A percentile compares a stretch with the other conserved stretches of the same genome.
Evolutionary conservation across 1,140 invertebrate species (phyloP).

Genomic region (Hirudo medicinalis): DNA sequence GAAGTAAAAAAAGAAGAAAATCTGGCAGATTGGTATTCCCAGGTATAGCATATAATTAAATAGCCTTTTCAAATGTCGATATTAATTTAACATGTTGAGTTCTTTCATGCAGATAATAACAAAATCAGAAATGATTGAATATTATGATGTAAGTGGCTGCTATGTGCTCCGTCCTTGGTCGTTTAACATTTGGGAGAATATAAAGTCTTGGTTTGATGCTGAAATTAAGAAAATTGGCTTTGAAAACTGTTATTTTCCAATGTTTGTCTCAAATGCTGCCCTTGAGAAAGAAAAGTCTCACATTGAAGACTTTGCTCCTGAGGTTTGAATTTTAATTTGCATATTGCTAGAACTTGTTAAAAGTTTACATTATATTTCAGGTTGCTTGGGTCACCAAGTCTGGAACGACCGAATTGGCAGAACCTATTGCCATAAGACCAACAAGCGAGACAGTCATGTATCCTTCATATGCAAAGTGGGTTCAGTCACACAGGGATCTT

Average conservation of each 20-base stretch:
- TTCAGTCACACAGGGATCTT: conserved; percentile 91
- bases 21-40: conserved; percentile 93
- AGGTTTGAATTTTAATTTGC: conserved; percentile 46
- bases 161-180: conserved; percentile 95
- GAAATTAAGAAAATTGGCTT: conserved; percentile 87
- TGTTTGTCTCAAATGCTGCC: conserved; percentile 80
- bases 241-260: conserved; percentile 94
- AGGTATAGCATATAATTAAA: conserved; percentile 44
- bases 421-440: conserved; percentile 91
- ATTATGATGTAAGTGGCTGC: conserved; percentile 97
- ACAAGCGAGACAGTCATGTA: conserved; percentile 99
- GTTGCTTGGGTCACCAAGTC: conserved; percentile 98
- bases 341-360: background rate
- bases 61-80: no score
- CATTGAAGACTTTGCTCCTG: conserved; percentile 94
- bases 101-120: conserved; percentile 69
- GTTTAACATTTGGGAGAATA: conserved; percentile 83
- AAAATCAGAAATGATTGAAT: conserved; percentile 96
- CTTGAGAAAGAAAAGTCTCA: conserved; percentile 91
- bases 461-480: conserved; percentile 94
- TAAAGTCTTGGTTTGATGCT: conserved; percentile 73
- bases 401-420: conserved; percentile 79
- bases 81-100: background rate
- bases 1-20: conserved; percentile 85
- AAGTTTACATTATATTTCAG: conserved; percentile 33